These are phyloP conservation scores for Hypsopygia costalis DNA, from an alignment of 2,888 invertebrate species.

Conservation along the genomic window DNA sequence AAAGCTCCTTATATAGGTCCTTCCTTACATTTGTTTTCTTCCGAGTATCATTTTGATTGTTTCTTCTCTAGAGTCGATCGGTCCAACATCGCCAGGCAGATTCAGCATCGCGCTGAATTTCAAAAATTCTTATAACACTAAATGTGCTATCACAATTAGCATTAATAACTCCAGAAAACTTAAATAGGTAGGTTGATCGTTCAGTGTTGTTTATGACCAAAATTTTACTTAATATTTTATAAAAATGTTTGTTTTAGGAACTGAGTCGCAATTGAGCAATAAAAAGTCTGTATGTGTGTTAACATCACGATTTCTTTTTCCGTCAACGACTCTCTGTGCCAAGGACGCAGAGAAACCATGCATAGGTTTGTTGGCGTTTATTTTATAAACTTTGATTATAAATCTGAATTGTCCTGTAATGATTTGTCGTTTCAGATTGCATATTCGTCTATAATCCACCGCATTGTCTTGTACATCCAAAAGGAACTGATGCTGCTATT, in stretches of 20 bases:
- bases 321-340: conserved; percentile 14
- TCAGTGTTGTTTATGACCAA: conserved; percentile 10
- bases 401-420: no score
- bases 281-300: conserved; percentile 34
- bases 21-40: no score
- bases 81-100: conserved; percentile 35
- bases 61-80: conserved; percentile 40
- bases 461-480: conserved; percentile 37
- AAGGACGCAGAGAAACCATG: conserved; percentile 11
- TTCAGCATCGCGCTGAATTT: conserved; percentile 50
- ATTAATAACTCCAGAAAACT: conserved; percentile 42
- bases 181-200: conserved; percentile 38
- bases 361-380: conserved; percentile 8
- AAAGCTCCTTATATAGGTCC: no score
- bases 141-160: conserved; percentile 47
- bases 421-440: conserved; percentile 36
- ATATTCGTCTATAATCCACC: conserved; percentile 47
- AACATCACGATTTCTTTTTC: conserved; percentile 43
- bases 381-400: no score
- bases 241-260: conserved; percentile 23
- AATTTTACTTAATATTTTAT: conserved; percentile 5
- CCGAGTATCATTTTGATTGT: conserved; percentile 23
- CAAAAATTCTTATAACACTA: conserved; percentile 41
- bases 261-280: conserved; percentile 14
- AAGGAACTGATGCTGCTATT: conserved; percentile 21